phyloP scores from a whole-genome alignment of 2,113 vertebrate species.

The Paraplagusia blochii region DNA sequence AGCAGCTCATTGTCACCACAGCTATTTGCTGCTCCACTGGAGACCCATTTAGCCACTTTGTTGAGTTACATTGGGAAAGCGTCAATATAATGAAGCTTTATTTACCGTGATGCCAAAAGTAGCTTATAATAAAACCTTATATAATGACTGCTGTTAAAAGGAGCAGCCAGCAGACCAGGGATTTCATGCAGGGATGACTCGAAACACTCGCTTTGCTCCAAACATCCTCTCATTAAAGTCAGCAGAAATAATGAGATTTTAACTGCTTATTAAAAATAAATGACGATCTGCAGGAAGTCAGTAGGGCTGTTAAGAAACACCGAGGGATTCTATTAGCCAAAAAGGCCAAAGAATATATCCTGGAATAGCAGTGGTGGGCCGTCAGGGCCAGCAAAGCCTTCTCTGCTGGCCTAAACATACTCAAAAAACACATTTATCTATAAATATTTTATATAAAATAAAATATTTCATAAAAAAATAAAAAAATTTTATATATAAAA shows the following conservation, averaged over 20 bases:
- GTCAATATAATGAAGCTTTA: constrained; percentile 4
- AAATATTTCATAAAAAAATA: too few relatives aligned
- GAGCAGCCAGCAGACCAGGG: constrained; percentile 12
- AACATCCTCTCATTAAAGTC: constrained; percentile 38
- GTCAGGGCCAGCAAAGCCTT: too few relatives aligned
- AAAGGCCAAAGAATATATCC: constrained; percentile 23
- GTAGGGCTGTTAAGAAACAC: constrained; percentile 30
- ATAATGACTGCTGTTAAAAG: constrained; percentile 25
- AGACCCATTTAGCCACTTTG: neutral
- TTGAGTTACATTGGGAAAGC: constrained; percentile 1
- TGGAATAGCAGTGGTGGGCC: constrained; percentile 26
- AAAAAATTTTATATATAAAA: too few relatives aligned
- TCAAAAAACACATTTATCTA: too few relatives aligned
- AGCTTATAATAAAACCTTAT: neutral
- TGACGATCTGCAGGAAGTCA: constrained; percentile 43
- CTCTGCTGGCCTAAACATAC: too few relatives aligned
- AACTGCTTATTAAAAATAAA: constrained; percentile 52
- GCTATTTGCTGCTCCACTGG: neutral
- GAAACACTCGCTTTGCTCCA: constrained; percentile 36
- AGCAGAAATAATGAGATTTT: constrained; percentile 48
- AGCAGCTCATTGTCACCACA: neutral
- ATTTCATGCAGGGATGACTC: constrained; percentile 31
- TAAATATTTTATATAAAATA: too few relatives aligned
- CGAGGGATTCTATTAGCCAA: constrained; percentile 27
- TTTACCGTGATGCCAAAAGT: neutral